phyloP scores from a whole-genome alignment of 2,113 vertebrate species.

The Agelaius phoeniceus region DNA sequence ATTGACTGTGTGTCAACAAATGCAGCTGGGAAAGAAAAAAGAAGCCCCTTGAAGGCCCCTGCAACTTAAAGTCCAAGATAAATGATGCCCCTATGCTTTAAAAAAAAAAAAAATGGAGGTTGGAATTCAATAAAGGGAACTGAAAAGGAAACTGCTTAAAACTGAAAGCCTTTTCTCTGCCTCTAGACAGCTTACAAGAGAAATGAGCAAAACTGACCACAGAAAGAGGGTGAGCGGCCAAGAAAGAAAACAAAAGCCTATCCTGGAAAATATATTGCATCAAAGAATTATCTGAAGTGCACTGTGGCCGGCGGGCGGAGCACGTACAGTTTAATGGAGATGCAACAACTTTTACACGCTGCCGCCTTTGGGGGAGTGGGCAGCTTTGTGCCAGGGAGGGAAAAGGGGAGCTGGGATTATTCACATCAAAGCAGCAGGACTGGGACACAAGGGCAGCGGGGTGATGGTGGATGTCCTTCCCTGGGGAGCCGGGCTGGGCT shows the following conservation, averaged over 20 bases:
- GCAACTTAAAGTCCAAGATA: constrained; percentile 78
- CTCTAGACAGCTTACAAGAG: constrained; percentile 84
- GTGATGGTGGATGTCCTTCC: not conserved
- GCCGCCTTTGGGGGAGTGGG: not conserved
- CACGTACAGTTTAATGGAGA: constrained; percentile 39
- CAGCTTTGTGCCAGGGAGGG: not conserved
- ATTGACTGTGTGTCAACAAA: constrained; percentile 97
- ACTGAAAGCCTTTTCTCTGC: constrained; percentile 79
- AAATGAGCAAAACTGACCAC: constrained; percentile 79
- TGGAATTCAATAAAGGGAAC: constrained; percentile 88
- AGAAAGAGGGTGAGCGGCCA: constrained; percentile 54
- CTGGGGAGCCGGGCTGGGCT: rapidly evolving
- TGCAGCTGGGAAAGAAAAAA: constrained; percentile 90
- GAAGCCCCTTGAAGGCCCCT: constrained; percentile 82
- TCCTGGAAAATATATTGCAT: constrained; percentile 73
- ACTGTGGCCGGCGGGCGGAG: not conserved
- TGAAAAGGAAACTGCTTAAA: constrained; percentile 76
- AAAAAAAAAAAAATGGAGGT: constrained; percentile 79
- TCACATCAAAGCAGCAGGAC: not conserved
- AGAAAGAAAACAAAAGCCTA: constrained; percentile 78
- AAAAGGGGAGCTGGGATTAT: not conserved
- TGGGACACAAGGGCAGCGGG: rapidly evolving
- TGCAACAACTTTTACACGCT: not conserved
- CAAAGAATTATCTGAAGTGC: constrained; percentile 42
- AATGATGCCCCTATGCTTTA: constrained; percentile 78